Conservation (phyloP, 2,888 invertebrate species). For the Lithodes maja region DNA sequence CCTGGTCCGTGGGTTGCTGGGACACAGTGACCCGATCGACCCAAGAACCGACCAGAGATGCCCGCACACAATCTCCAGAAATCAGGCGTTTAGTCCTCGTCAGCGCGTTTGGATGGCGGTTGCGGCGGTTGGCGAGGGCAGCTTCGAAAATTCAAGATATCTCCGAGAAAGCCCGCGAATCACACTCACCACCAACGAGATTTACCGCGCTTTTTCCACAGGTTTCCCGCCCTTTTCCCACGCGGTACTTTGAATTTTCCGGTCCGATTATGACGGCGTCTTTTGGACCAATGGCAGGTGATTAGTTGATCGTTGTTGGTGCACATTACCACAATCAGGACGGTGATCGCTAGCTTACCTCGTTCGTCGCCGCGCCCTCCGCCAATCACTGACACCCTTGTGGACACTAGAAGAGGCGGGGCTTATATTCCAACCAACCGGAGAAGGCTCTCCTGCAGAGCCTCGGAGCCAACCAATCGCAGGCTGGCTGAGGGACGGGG, state of each 20-base stretch:
- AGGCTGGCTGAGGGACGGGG: slow-evolving; percentile 5
- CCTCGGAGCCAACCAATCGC: slow-evolving; percentile 44
- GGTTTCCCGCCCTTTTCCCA: no score
- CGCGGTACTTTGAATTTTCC: slow-evolving; percentile 53
- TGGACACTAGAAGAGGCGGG: slow-evolving; percentile 46
- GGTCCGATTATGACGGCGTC: slow-evolving; percentile 60
- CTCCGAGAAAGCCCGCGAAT: no score
- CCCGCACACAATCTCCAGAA: slow-evolving; percentile 18
- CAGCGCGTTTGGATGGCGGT: slow-evolving; percentile 38
- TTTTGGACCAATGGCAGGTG: slow-evolving; percentile 63
- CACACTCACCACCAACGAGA: not conserved
- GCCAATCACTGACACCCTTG: slow-evolving; percentile 55
- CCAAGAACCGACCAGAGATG: not conserved
- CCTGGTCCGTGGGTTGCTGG: not conserved
- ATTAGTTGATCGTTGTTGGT: slow-evolving; percentile 64
- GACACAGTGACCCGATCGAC: slow-evolving; percentile 1
- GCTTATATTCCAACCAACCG: slow-evolving; percentile 43
- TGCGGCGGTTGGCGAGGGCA: slow-evolving; percentile 18
- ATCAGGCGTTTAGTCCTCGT: slow-evolving; percentile 40
- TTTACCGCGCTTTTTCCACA: not conserved
- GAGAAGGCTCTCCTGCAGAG: slow-evolving; percentile 34
- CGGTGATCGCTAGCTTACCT: slow-evolving; percentile 64
- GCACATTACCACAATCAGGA: slow-evolving; percentile 63
- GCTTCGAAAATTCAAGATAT: not conserved
- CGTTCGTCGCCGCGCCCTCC: slow-evolving; percentile 53